Percentiles rank a stretch among this genome's conserved stretches.
Conservation (phyloP, 2,113 vertebrate species). For the Psittacara wagleri region DNA sequence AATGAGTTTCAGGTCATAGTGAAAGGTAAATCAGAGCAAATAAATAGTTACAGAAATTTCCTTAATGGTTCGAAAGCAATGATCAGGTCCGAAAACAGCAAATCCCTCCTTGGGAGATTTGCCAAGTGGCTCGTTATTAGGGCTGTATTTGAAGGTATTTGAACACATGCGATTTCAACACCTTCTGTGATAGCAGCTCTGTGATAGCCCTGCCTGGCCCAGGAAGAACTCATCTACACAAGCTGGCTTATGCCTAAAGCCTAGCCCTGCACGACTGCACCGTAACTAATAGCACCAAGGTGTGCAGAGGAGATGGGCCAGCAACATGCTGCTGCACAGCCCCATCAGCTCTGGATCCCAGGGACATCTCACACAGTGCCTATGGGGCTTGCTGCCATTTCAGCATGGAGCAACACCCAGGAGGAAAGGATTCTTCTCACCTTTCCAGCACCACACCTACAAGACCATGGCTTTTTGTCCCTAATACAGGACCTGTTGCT, state of each 20-base stretch:
- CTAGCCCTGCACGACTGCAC: neutral
- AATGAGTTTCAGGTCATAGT: neutral
- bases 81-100: neutral
- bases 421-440: neutral
- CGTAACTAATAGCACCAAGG: accelerated
- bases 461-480: neutral
- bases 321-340: neutral
- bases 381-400: neutral
- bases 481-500: neutral
- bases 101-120: accelerated
- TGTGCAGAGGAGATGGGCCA: accelerated
- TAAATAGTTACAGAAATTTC: accelerated
- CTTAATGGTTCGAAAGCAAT: neutral
- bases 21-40: neutral
- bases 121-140: neutral
- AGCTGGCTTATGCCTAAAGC: neutral
- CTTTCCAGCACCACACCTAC: neutral
- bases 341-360: accelerated
- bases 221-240: accelerated
- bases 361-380: accelerated
- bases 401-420: accelerated
- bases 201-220: neutral
- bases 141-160: neutral
- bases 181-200: neutral
- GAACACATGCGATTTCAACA: neutral